These are phyloP conservation scores for Rostratula benghalensis DNA, from an alignment of 2,113 vertebrate species.

Conservation along the genomic window DNA sequence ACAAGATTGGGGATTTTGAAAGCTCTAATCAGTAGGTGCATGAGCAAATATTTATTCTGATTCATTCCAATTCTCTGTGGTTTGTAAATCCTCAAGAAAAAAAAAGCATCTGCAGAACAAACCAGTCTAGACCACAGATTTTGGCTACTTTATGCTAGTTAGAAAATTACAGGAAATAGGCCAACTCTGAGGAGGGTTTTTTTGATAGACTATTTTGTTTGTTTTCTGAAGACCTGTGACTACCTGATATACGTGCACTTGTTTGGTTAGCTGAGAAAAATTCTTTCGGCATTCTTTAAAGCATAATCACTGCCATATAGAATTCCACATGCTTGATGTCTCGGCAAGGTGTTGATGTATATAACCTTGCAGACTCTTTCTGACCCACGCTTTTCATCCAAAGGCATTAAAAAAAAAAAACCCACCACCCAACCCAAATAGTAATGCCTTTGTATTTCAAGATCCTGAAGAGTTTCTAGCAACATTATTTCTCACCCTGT, in stretches of 20 bases:
- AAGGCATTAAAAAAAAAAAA: background rate
- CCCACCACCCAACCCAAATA: background rate
- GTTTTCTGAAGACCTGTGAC: background rate
- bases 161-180: constrained; percentile 53
- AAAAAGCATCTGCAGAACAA: constrained; percentile 61
- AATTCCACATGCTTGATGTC: constrained; percentile 44
- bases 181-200: background rate
- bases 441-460: background rate
- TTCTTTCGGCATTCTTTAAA: constrained; percentile 35
- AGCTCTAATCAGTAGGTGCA: constrained; percentile 49
- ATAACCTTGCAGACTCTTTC: background rate
- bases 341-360: constrained; percentile 46
- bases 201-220: background rate
- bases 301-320: constrained; percentile 16
- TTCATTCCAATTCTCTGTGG: constrained; percentile 50
- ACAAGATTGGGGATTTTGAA: constrained; percentile 16
- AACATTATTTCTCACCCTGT: background rate
- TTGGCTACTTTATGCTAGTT: constrained; percentile 46
- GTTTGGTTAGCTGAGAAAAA: background rate
- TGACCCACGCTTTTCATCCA: constrained; percentile 14
- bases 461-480: background rate
- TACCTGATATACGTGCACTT: background rate
- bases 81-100: constrained; percentile 64
- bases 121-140: constrained; percentile 60
- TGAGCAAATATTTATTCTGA: constrained; percentile 65